phyloP scores from a whole-genome alignment of 1,140 invertebrate species.

The Pseudomyrmex concolor region DNA sequence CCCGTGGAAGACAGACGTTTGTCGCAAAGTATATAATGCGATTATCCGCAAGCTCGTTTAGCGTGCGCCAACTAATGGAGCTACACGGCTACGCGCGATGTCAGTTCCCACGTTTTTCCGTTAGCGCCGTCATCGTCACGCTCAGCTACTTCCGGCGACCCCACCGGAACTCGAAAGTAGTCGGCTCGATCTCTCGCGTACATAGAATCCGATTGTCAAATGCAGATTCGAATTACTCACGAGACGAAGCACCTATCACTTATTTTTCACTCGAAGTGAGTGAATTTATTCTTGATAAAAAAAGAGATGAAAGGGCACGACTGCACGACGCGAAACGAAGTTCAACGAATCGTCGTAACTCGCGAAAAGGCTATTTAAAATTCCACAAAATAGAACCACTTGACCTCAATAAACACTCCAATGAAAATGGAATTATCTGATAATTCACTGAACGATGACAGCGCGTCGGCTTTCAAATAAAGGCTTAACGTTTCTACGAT shows the following conservation, averaged over 20 bases:
- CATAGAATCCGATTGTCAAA: background rate
- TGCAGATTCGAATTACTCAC: background rate
- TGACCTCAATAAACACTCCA: background rate
- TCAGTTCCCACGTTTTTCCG: conserved; percentile 85
- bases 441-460: conserved; percentile 32
- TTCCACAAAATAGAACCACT: background rate
- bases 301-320: background rate
- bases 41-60: conserved; percentile 51
- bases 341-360: background rate
- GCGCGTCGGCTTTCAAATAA: conserved; percentile 24
- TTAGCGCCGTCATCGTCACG: conserved; percentile 81
- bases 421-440: background rate
- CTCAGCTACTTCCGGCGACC: conserved; percentile 81
- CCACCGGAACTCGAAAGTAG: conserved; percentile 81
- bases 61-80: conserved; percentile 42
- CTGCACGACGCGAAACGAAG: background rate
- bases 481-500: conserved; percentile 35
- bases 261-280: background rate
- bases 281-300: background rate
- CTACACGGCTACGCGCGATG: background rate
- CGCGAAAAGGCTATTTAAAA: background rate
- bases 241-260: background rate
- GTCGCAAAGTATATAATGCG: conserved; percentile 43
- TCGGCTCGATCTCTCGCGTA: conserved; percentile 71
- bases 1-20: background rate